Base-by-base conservation (phyloP, 2,113 vertebrate species). In the Polypterus bichir region DNA sequence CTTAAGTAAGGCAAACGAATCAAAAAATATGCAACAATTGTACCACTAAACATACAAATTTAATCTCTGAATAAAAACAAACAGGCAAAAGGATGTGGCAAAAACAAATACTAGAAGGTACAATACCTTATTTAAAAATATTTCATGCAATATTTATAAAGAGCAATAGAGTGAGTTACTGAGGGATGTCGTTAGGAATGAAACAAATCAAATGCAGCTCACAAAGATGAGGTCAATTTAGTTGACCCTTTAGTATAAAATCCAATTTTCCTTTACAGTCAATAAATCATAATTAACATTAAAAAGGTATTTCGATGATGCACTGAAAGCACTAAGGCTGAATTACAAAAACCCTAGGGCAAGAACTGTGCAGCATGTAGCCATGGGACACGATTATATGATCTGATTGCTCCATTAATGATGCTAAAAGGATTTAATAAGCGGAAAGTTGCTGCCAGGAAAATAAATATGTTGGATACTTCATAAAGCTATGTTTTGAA, bases 241-340 rank as follows among this genome's bases (percentile, higher is more conserved):
- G 6, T 8, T 47, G 45, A 65, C 48, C 64, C 54, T 45, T 10
- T n/a, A 47, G 54, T 52, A 60, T 3, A 57, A n/a, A 66, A 66
- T 66, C 64, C 59, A 57, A 66, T 66, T 59, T 56, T 48, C 4
- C 46, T n/a, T 47, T 4, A 47, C 53, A 1, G 7, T 7, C 44
- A 10, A 7, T 44, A 57, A 55, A 56, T 51, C 4, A 6, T 27
- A 6, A 61, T 66, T 62, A 66, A 59, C 59, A 66, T 66, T 54
- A 51, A 4, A 9, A 44, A 27, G 47, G 45, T 2, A 57, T 57
- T 46, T 57, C 61, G 7, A 6, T 45, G 49, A 9, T 7, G 49
- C 49, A 51, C 9, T 7, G 9, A 51, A 6, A 9, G 27, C 27
- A 27, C 27, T 27, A 27, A 27, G 27, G 27, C 27, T 51, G 49